Base-by-base conservation (phyloP, 1,140 invertebrate genomes). In the Calliopsis andreniformis region DNA sequence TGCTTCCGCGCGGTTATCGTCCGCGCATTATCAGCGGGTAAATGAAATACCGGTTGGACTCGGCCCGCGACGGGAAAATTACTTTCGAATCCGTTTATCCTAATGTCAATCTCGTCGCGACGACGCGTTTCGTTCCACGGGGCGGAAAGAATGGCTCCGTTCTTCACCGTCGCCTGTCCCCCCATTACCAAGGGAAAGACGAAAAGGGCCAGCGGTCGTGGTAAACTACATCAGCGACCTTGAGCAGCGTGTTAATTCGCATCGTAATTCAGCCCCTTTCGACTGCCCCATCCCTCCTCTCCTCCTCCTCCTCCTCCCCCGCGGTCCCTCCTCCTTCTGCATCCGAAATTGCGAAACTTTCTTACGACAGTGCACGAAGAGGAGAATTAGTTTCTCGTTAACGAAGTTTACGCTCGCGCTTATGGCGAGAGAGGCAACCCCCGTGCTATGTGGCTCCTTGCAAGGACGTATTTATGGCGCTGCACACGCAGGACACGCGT, bases 361-460 rank as follows among this genome's bases (percentile, higher is more conserved):
- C 82, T 84, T 84, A 80, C 68, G 82, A 53, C 72, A 55, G 30
- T 62, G 69, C 3, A 10, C 69, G 64, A 53, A 51, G 67, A 71
- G 78, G 88, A 87, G 88, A 90, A 91, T 91, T 90, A 91, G 89
- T 89, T 87, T 87, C 87, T 90, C 88, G 89, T 91, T 91, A 91
- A 90, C 86, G 78, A 90, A 90, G 86, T 91, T 90, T 90, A 89
- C 87, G 87, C 82, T 88, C 67, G 70, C 78, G 83, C 82, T 87
- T 83, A 76, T 73, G 69, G 80, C 66, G 70, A 55, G 56, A 4
- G 56, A 23, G 7, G 12, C 23, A 18, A 14, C 5, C n/a, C 14
- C 30, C 32, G 14, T 20, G 58, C 16, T 3, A 32, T 61, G 16
- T 25, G 66, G 67, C 47, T 55, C 68, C 79, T 76, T 23, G 78